Evolutionary conservation across 2,888 invertebrate species (phyloP).

Genomic region (Cheilosia scutellata): DNA sequence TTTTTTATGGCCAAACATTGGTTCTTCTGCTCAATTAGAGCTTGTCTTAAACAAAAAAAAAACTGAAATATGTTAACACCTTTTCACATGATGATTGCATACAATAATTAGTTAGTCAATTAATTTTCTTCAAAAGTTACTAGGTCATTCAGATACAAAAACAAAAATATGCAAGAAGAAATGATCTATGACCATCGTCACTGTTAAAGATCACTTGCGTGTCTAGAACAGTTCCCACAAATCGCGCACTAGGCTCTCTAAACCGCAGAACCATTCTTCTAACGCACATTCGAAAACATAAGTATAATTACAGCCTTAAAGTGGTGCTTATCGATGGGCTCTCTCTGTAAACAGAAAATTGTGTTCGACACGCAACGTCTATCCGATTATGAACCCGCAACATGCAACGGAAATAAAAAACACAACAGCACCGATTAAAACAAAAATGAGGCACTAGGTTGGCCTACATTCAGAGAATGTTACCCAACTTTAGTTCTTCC

Average conservation of each 20-base stretch:
- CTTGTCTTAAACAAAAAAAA: too few relatives aligned
- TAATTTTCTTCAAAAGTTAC: conserved; percentile 1
- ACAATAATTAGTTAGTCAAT: neutral
- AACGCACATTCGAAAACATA: conserved; percentile 11
- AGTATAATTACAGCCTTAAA: conserved; percentile 33
- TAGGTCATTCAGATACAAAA: conserved; percentile 22
- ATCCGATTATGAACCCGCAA: conserved; percentile 23
- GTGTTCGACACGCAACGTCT: conserved; percentile 44
- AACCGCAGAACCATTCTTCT: conserved; percentile 13
- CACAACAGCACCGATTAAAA: conserved; percentile 25
- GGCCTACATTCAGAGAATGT: conserved; percentile 21
- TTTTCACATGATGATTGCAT: neutral
- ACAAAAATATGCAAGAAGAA: neutral
- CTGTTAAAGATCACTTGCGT: conserved; percentile 32
- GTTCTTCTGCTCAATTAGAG: too few relatives aligned
- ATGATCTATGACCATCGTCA: conserved; percentile 14
- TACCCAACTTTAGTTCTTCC: conserved; percentile 10
- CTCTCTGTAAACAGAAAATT: conserved; percentile 40
- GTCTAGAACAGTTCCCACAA: conserved; percentile 48
- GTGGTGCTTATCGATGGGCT: conserved; percentile 47
- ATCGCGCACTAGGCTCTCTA: neutral
- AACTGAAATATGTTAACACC: too few relatives aligned
- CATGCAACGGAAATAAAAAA: conserved; percentile 58
- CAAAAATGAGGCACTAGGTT: conserved; percentile 34
- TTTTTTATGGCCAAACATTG: too few relatives aligned